Conservation (phyloP, 2,113 vertebrate species). For the Bos indicus region DNA sequence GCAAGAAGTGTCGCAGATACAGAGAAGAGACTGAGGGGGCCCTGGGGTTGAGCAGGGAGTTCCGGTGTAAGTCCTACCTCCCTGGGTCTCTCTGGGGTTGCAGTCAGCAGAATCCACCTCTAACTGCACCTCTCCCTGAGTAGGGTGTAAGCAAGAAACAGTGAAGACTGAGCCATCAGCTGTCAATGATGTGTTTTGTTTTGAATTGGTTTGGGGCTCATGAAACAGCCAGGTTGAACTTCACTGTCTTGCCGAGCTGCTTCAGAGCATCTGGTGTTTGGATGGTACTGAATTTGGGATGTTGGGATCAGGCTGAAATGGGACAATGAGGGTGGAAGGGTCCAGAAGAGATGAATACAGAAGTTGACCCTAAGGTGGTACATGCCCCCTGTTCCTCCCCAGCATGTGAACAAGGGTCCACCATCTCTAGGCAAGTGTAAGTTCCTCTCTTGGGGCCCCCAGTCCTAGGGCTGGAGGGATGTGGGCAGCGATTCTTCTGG, state of each 20-base stretch:
- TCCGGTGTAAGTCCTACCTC: background rate
- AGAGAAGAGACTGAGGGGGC: background rate
- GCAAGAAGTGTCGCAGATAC: background rate
- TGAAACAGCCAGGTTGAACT: background rate
- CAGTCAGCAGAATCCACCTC: background rate
- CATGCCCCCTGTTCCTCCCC: fast-evolving
- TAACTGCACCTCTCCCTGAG: no score
- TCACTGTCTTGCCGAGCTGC: background rate
- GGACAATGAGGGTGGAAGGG: background rate
- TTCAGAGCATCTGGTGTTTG: background rate
- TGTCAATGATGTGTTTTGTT: background rate
- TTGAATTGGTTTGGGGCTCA: background rate
- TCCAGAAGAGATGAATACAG: background rate
- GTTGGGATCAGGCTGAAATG: no score
- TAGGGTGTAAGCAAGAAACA: background rate
- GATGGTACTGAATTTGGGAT: background rate
- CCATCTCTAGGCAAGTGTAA: background rate
- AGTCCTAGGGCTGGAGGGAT: background rate
- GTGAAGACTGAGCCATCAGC: background rate
- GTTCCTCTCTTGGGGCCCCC: background rate
- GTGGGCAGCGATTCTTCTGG: background rate
- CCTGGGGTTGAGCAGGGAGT: background rate
- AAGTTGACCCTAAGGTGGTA: background rate
- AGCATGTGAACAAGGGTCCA: fast-evolving
- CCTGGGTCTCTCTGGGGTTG: no score